A percentile compares a stretch with the other conserved stretches of the same genome.
These are phyloP conservation scores for Holotrichia oblita DNA, from an alignment of 1,140 invertebrate genomes.

Conservation along the genomic window DNA sequence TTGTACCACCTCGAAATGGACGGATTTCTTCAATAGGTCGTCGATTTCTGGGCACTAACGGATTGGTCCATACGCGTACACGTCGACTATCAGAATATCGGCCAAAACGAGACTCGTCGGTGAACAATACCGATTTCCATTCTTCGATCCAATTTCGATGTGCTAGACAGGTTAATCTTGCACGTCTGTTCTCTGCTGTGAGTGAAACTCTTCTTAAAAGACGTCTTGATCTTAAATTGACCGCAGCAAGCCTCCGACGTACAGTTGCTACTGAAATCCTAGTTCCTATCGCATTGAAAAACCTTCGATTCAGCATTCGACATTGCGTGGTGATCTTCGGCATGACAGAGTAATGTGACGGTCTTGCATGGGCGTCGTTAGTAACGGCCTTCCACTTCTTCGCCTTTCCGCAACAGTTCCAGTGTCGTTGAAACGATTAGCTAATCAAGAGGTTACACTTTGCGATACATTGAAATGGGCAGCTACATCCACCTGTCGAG, in stretches of 20 bases:
- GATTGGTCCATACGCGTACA: not conserved
- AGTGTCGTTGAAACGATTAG: not conserved
- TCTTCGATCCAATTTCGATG: not conserved
- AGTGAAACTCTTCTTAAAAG: not conserved
- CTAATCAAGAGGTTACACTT: not conserved
- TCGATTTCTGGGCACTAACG: not conserved
- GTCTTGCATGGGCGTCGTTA: not conserved
- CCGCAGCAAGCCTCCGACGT: not conserved
- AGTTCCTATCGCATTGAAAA: not conserved
- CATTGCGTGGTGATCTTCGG: not conserved
- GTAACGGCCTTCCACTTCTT: not conserved
- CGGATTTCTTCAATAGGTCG: not conserved
- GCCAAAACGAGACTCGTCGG: not conserved
- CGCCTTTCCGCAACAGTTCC: not conserved
- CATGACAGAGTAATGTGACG: not conserved
- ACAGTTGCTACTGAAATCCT: not conserved
- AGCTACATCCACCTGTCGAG: not conserved
- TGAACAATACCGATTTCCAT: slow-evolving; percentile 1
- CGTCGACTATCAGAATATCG: not conserved
- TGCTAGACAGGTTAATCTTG: not conserved
- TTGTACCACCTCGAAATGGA: not conserved
- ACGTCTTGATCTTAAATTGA: slow-evolving; percentile 1
- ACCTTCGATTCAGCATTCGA: not conserved
- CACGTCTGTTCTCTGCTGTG: not conserved
- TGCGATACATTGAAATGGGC: not conserved